Evolutionary conservation across 2,797 vertebrate genomes (phyloP).

Genomic region (Cygnus olor): DNA sequence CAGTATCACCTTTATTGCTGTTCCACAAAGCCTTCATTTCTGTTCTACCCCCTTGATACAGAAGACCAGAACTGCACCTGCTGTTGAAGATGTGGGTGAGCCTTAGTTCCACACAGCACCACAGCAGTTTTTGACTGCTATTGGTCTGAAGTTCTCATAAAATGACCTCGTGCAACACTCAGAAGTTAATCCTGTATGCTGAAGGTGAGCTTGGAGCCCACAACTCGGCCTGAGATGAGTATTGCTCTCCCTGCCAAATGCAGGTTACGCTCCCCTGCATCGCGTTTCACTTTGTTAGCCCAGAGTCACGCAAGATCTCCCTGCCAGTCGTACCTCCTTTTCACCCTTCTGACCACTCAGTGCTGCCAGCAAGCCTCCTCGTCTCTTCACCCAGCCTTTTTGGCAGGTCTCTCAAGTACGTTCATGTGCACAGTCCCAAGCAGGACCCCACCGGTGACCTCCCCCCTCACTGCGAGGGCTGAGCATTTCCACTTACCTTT

Average conservation of each 20-base stretch:
- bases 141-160: background rate
- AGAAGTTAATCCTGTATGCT: background rate
- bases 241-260: rapidly evolving
- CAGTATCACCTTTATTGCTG: background rate
- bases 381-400: background rate
- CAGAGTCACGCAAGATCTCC: background rate
- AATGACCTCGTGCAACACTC: background rate
- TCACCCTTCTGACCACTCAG: too few relatives aligned
- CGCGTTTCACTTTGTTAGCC: background rate
- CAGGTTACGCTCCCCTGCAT: background rate
- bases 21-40: background rate
- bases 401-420: background rate
- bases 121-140: background rate
- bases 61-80: background rate
- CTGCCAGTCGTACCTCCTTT: background rate
- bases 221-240: background rate
- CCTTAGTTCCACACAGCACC: background rate
- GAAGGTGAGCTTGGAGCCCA: background rate
- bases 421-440: background rate
- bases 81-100: background rate
- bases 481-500: background rate
- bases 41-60: background rate
- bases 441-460: background rate
- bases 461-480: background rate
- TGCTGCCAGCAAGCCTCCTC: background rate